phyloP scores from a whole-genome alignment of 2,888 invertebrate species.

The Apomyelois bistriatella region DNA sequence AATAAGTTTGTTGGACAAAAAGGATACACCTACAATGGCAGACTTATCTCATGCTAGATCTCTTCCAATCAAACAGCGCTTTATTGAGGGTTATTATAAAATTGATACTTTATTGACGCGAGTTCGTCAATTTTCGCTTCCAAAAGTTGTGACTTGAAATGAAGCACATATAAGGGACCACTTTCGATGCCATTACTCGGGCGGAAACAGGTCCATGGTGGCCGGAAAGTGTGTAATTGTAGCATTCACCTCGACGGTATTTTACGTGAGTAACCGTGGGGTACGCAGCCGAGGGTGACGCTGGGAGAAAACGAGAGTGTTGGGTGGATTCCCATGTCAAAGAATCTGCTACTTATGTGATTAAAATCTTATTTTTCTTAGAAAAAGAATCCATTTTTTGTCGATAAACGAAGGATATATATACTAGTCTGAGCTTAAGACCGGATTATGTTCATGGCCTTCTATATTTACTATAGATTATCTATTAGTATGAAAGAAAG shows the following conservation, averaged over 20 bases:
- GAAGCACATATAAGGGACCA: constrained; percentile 28
- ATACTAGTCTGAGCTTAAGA: too few species aligned
- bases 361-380: neutral
- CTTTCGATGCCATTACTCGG: constrained; percentile 41
- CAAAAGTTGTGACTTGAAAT: constrained; percentile 9
- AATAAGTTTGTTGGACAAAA: too few species aligned
- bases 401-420: too few species aligned
- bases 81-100: too few species aligned
- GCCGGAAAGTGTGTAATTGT: constrained; percentile 48
- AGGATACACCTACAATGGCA: too few species aligned
- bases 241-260: constrained; percentile 28
- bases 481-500: too few species aligned
- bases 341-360: constrained; percentile 15
- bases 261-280: constrained; percentile 39
- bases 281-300: constrained; percentile 64
- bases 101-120: too few species aligned
- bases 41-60: too few species aligned
- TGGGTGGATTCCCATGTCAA: constrained; percentile 16
- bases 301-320: constrained; percentile 66
- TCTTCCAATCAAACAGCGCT: too few species aligned
- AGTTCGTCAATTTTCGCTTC: too few species aligned
- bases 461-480: too few species aligned
- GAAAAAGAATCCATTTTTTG: neutral
- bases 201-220: constrained; percentile 28
- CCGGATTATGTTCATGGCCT: too few species aligned